Conservation (phyloP, 2,113 vertebrate species). For the Sciurus niger region DNA sequence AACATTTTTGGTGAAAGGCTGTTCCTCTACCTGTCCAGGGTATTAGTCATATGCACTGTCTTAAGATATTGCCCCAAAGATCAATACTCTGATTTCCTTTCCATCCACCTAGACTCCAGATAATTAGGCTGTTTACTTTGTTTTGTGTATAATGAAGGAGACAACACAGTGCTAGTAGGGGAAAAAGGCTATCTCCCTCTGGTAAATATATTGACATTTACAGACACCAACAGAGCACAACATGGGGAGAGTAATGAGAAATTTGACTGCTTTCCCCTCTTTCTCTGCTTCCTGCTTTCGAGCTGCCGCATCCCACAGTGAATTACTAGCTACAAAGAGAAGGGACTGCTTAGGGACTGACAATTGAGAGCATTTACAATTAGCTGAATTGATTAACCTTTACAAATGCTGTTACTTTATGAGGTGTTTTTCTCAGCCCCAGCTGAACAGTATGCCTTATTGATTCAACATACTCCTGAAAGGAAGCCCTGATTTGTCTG, state of each 20-base stretch:
- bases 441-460: conserved; percentile 86
- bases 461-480: conserved; percentile 87
- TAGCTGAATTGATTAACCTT: conserved; percentile 92
- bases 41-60: conserved; percentile 78
- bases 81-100: conserved; percentile 87
- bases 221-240: conserved; percentile 79
- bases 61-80: conserved; percentile 83
- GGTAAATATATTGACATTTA: conserved; percentile 88
- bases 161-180: conserved; percentile 73
- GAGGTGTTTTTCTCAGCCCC: conserved; percentile 83
- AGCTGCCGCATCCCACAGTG: conserved; percentile 80
- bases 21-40: conserved; percentile 62
- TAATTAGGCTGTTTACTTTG: conserved; percentile 86
- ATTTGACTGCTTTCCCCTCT: conserved; percentile 80
- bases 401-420: conserved; percentile 88
- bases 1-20: conserved; percentile 68
- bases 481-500: conserved; percentile 77
- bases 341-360: conserved; percentile 84
- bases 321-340: conserved; percentile 87
- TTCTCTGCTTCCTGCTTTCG: conserved; percentile 63
- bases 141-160: conserved; percentile 86
- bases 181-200: conserved; percentile 85
- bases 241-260: conserved; percentile 84
- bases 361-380: conserved; percentile 89
- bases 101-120: conserved; percentile 82